Evolutionary conservation across 2,888 invertebrate genomes (phyloP), one percentile per base, ranked within the genome.

Genomic region (Sarcophaga carnaria): DNA sequence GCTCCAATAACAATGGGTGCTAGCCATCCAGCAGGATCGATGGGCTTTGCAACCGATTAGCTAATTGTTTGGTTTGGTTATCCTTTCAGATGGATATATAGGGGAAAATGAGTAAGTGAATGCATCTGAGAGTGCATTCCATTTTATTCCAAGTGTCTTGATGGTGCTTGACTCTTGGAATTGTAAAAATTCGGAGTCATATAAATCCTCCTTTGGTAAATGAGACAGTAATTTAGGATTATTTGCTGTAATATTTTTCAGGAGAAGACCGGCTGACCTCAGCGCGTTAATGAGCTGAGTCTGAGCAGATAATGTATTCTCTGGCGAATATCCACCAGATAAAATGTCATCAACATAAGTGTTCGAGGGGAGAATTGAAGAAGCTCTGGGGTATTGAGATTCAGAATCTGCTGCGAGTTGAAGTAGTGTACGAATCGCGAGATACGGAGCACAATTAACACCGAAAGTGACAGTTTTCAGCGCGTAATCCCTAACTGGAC

Each of bases 11-110:
- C 63, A 14, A 83, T 74, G 5, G 80, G 80, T 11, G 77, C 49
- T 27, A 84, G 45, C 80, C 84, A 84, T 14, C 84, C 76, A 14
- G 67, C 70, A 1, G 81, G 76, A 37, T 76, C 81, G 17, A 76
- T 64, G 3, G 76, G 17, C 20, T 66, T 49, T 17, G 82, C 76
- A 20, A 83, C 17, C 17, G 25, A 25, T 25, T 2, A 25, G 25
- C 2, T 2, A 25, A 25, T 22, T 22, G 22, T 79, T 59, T 1
- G 69, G n/a, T 67, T 74, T 79, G n/a, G 83, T 74, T 11, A n/a
- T 20, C 11, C n/a, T 20, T 47, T 2, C 5, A 3, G 20, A 0
- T 0, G 3, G 14, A 14, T 17, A 0, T 1, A 70, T 6, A 3
- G 22, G 59, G 3, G 66, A 20, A 22, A 69, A 62, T 5, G 45